Base-by-base conservation (phyloP, 2,113 vertebrate genomes). In the Cyanistes caeruleus region DNA sequence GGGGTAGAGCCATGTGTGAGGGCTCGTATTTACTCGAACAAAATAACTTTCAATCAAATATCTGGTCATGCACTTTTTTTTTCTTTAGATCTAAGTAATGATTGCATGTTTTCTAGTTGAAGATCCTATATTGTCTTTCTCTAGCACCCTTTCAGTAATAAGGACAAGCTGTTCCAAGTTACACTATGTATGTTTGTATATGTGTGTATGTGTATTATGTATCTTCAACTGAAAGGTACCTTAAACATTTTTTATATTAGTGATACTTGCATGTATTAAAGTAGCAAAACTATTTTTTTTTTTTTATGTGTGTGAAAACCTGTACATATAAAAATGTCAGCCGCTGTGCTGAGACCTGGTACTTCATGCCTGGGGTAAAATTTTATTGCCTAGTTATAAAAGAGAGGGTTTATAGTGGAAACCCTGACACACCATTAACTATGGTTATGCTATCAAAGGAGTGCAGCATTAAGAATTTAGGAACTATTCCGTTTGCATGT, bases 401-500 rank as follows among this genome's bases (percentile, higher is more conserved):
- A 97, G 84, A 86, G 67, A 96, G n/a, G 48, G 49, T 97, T 97
- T 96, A 97, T 64, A 96, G 95, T 97, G 97, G 96, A 98, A 97
- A 97, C 64, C 92, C 72, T 98, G 97, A 97, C 93, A 93, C 84
- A 90, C 64, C 49, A 91, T 93, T 96, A 96, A 95, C 80, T 91
- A 91, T 48, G 60, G 91, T 84, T 91, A 37, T 37, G 46, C 43
- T 70, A 70, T 96, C 92, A 96, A 92, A 95, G 60, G 81, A 96
- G 86, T 84, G 85, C 49, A 97, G 83, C 82, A 72, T 89, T 77
- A 92, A 85, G 72, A 93, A 93, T 94, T 96, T 91, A 87, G 86
- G 60, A 91, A 70, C 81, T 93, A 58, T 64, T 96, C 75, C 0
- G 2, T 95, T 89, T 89, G 53, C 13, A 2, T 64, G 27, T 39